Evolutionary conservation across 2,888 invertebrate genomes (phyloP).

Genomic region (Sisyra terminalis): DNA sequence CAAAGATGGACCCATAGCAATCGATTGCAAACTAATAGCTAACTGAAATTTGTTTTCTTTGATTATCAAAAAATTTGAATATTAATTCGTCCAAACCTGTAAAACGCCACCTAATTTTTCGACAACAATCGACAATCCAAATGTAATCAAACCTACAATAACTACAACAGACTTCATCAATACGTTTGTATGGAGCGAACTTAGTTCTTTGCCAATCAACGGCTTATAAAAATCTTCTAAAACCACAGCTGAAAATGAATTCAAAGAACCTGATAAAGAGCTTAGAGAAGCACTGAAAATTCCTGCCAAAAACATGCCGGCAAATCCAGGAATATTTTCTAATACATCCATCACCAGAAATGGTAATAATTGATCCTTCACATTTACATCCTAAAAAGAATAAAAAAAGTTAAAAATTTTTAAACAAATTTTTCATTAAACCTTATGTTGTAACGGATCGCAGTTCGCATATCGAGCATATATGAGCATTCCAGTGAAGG

Average conservation of each 20-base stretch:
- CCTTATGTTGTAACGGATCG: slow-evolving; percentile 60
- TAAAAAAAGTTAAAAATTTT: slow-evolving; percentile 14
- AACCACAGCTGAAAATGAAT: slow-evolving; percentile 61
- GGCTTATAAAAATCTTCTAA: slow-evolving; percentile 56
- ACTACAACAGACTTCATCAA: slow-evolving; percentile 50
- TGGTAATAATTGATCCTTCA: slow-evolving; percentile 67
- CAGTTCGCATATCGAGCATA: slow-evolving; percentile 61
- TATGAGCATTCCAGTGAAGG: slow-evolving; percentile 54
- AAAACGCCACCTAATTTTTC: slow-evolving; percentile 53
- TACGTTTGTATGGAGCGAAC: slow-evolving; percentile 36
- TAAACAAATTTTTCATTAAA: not conserved
- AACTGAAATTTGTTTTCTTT: not conserved
- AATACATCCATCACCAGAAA: slow-evolving; percentile 74
- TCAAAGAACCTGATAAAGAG: slow-evolving; percentile 62
- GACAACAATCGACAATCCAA: slow-evolving; percentile 40
- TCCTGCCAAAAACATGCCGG: slow-evolving; percentile 48
- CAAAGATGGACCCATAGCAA: not conserved
- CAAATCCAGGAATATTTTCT: slow-evolving; percentile 58
- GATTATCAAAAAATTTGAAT: too few species aligned
- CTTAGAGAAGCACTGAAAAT: slow-evolving; percentile 26
- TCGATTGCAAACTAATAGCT: not conserved
- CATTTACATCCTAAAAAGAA: slow-evolving; percentile 37
- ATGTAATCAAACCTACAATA: slow-evolving; percentile 42
- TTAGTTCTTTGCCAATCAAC: slow-evolving; percentile 32
- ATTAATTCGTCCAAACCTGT: too few species aligned